Conservation (phyloP, 2,888 invertebrate species). For the Drosophila flavopinicola region DNA sequence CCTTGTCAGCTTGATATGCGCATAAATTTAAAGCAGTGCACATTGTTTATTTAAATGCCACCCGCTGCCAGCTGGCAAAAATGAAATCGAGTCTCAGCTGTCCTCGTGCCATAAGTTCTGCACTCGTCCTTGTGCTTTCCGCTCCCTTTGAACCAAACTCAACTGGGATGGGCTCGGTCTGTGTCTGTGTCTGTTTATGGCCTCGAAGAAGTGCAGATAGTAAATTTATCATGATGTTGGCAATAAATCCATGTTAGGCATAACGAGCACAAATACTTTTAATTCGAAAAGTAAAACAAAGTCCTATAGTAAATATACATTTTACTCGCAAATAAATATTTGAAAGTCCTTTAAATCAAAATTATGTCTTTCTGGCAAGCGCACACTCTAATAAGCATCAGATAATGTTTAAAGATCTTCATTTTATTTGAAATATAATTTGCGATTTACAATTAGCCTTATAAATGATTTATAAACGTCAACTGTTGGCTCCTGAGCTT, state of each 20-base stretch:
- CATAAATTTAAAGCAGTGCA: conserved; percentile 78
- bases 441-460: too few species aligned
- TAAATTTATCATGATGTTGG: conserved; percentile 36
- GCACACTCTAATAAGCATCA: too few species aligned
- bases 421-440: too few species aligned
- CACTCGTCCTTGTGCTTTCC: conserved; percentile 12
- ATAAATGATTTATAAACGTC: too few species aligned
- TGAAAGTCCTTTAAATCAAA: not conserved
- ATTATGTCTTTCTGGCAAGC: too few species aligned
- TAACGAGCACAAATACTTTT: conserved; percentile 6
- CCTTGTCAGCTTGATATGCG: conserved; percentile 80
- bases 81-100: conserved; percentile 30
- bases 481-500: too few species aligned
- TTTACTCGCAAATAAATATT: conserved; percentile 6
- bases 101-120: conserved; percentile 8
- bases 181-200: conserved; percentile 13
- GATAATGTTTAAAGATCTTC: too few species aligned
- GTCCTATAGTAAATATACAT: not conserved
- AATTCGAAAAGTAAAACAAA: conserved; percentile 1
- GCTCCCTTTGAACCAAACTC: not conserved
- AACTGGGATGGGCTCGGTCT: not conserved
- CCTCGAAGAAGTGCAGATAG: conserved; percentile 9
- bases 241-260: conserved; percentile 36
- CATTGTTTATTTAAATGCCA: conserved; percentile 78
- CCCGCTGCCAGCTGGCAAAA: conserved; percentile 48